phyloP scores from a whole-genome alignment of 1,140 invertebrate genomes.

The Apis florea region DNA sequence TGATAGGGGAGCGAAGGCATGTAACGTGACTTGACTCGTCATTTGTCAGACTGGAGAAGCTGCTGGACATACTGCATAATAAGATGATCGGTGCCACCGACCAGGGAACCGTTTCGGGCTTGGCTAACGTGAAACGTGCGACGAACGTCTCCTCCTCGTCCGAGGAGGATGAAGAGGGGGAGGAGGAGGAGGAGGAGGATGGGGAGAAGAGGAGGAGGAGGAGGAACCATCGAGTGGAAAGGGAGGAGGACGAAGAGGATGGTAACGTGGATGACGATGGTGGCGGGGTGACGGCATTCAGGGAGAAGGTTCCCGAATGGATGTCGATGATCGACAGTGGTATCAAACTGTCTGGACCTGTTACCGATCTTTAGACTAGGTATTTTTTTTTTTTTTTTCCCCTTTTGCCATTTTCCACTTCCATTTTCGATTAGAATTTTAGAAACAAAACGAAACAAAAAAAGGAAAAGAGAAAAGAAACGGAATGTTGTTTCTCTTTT shows the following conservation, averaged over 20 bases:
- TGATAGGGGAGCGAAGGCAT: slow-evolving; percentile 23
- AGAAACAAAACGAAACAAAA: too few species aligned
- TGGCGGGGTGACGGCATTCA: slow-evolving; percentile 26
- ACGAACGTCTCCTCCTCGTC: slow-evolving; percentile 54
- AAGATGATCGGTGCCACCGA: slow-evolving; percentile 65
- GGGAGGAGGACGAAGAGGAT: slow-evolving; percentile 13
- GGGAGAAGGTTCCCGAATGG: slow-evolving; percentile 34
- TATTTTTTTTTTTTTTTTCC: too few species aligned
- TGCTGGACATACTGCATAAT: slow-evolving; percentile 73
- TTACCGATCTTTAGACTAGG: slow-evolving; percentile 73
- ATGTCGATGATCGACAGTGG: slow-evolving; percentile 61
- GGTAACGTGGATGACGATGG: slow-evolving; percentile 45
- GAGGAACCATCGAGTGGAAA: slow-evolving; percentile 11
- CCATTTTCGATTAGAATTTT: neutral
- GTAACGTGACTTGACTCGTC: slow-evolving; percentile 73
- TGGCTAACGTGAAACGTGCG: slow-evolving; percentile 1
- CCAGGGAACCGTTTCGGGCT: slow-evolving; percentile 30
- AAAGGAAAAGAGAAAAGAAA: too few species aligned
- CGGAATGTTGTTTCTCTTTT: too few species aligned
- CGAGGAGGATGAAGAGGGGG: slow-evolving; percentile 29
- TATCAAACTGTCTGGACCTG: slow-evolving; percentile 72
- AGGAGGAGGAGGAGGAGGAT: slow-evolving; percentile 1
- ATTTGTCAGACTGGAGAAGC: slow-evolving; percentile 79
- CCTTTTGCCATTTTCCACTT: neutral
- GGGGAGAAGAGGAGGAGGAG: neutral